A percentile compares a stretch with the other conserved stretches of the same genome.
phyloP scores from a whole-genome alignment of 1,140 invertebrate species.

The Glossosoma conforme region DNA sequence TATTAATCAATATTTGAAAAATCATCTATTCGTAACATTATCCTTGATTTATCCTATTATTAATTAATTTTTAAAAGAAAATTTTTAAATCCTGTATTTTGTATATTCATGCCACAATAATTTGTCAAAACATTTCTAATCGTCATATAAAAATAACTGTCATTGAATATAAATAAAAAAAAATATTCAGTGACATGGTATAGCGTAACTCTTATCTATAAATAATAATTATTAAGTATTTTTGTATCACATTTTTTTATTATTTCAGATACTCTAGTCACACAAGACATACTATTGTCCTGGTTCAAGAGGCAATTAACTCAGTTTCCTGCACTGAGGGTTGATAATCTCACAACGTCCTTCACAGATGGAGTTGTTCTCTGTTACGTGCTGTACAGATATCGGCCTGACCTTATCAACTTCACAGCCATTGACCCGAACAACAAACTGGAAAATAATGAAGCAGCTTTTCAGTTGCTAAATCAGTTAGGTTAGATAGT shows the following conservation, averaged over 20 bases:
- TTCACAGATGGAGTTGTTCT: conserved; percentile 75
- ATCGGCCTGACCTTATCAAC: conserved; percentile 84
- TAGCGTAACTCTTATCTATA: too few relatives aligned
- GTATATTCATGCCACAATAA: background rate
- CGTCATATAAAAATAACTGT: too few relatives aligned
- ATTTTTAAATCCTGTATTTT: too few relatives aligned
- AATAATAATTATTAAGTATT: too few relatives aligned
- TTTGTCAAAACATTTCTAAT: background rate
- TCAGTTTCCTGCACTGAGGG: conserved; percentile 58
- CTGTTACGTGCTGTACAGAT: conserved; percentile 79
- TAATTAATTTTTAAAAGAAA: too few relatives aligned
- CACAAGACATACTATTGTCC: conserved; percentile 66
- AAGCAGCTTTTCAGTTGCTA: conserved; percentile 75
- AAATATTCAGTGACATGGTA: too few relatives aligned
- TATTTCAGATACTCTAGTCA: conserved; percentile 58
- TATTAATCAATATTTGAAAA: too few relatives aligned
- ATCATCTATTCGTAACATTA: too few relatives aligned
- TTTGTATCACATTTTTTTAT: too few relatives aligned
- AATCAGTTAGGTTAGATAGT: conserved; percentile 50
- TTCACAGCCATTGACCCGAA: conserved; percentile 64
- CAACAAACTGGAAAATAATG: conserved; percentile 62
- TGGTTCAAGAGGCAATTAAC: conserved; percentile 75
- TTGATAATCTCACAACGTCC: conserved; percentile 64
- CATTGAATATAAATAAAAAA: too few relatives aligned
- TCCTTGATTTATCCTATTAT: too few relatives aligned